These are phyloP conservation scores for Bothrops jararaca DNA, from an alignment of 2,113 vertebrate genomes.

Conservation along the genomic window DNA sequence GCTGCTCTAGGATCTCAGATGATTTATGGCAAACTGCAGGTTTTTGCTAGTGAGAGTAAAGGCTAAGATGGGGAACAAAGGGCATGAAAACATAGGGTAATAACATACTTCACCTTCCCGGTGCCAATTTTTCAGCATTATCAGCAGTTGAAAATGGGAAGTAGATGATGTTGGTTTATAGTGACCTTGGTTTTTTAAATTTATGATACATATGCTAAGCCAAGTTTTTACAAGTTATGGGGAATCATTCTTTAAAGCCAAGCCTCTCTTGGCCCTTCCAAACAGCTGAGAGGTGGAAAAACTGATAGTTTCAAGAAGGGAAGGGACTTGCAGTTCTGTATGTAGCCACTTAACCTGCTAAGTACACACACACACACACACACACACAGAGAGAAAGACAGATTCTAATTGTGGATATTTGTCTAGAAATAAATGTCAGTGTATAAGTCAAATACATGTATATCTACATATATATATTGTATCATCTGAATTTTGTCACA, in stretches of 20 bases:
- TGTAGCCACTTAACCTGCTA: neutral
- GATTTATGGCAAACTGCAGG: neutral
- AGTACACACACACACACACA: too few species aligned
- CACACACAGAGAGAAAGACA: too few species aligned
- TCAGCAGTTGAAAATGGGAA: slow-evolving; percentile 13
- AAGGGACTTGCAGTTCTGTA: neutral
- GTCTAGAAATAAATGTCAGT: neutral
- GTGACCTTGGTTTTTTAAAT: neutral
- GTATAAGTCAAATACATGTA: neutral
- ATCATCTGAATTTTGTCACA: neutral
- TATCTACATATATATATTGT: neutral
- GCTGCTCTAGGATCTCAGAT: neutral
- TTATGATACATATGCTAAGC: neutral
- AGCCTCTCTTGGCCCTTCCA: neutral
- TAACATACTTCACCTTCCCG: neutral
- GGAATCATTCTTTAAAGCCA: neutral
- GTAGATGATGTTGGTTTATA: neutral
- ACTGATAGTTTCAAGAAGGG: neutral
- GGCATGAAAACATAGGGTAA: neutral
- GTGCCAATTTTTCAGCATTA: neutral
- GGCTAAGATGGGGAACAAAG: neutral
- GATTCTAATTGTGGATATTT: neutral
- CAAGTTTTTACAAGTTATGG: neutral
- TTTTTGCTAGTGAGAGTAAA: neutral
- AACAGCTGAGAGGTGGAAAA: neutral